A percentile compares a stretch with the other conserved stretches of the same genome.
phyloP scores from a whole-genome alignment of 2,113 vertebrate species.

The Lagopus muta region DNA sequence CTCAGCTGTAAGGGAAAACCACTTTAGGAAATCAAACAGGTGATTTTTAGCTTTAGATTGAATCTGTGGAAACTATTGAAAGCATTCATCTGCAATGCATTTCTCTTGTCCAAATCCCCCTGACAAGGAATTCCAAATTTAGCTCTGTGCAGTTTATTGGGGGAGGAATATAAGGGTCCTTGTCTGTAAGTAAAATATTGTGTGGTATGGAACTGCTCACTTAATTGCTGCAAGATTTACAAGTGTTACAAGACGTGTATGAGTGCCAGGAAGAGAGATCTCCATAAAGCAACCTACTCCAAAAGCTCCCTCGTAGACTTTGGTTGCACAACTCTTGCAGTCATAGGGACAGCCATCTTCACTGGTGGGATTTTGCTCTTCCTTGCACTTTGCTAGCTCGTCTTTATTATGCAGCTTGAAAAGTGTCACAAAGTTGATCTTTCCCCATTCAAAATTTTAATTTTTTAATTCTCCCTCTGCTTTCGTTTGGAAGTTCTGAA shows the following conservation, averaged over 20 bases:
- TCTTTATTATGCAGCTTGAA: not conserved
- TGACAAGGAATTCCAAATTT: not conserved
- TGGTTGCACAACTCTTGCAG: not conserved
- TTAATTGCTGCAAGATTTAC: accelerated
- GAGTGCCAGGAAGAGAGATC: not conserved
- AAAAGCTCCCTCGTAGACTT: not conserved
- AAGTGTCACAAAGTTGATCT: not conserved
- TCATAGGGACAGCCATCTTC: not conserved
- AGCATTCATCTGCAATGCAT: not conserved
- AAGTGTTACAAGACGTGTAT: not conserved
- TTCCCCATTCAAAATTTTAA: not conserved
- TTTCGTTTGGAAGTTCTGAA: not conserved
- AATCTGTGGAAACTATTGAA: not conserved
- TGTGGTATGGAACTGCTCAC: not conserved
- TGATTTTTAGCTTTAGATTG: not conserved
- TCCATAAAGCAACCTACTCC: not conserved
- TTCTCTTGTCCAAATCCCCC: not conserved
- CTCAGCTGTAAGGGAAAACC: conserved; percentile 1
- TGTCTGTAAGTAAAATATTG: not conserved
- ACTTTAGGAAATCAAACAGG: not conserved
- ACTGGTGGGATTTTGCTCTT: not conserved
- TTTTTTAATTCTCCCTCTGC: conserved; percentile 5
- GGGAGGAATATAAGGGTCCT: not conserved
- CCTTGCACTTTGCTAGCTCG: not conserved
- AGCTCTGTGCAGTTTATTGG: not conserved